phyloP scores from a whole-genome alignment of 2,888 invertebrate species.

The Copidosoma aretas region DNA sequence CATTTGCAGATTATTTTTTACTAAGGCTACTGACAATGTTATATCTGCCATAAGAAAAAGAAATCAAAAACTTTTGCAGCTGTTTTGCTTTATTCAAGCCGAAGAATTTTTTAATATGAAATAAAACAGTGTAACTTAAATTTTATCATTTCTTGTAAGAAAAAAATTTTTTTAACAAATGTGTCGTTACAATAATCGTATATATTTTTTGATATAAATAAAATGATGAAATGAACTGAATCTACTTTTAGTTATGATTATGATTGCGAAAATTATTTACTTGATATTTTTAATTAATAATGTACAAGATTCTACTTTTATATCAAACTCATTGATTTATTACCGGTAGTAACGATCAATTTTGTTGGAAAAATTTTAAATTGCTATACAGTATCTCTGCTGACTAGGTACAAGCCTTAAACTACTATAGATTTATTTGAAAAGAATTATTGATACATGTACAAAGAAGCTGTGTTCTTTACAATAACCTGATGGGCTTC shows the following conservation, averaged over 20 bases:
- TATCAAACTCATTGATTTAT: slow-evolving; percentile 14
- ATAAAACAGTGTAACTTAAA: slow-evolving; percentile 20
- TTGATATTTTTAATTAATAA: slow-evolving; percentile 19
- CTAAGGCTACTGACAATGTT: slow-evolving; percentile 32
- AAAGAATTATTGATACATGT: slow-evolving; percentile 39
- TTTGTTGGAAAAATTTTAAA: slow-evolving; percentile 38
- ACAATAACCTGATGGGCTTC: slow-evolving; percentile 43
- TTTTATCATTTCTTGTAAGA: slow-evolving; percentile 16
- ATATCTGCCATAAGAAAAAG: slow-evolving; percentile 37
- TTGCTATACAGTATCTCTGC: slow-evolving; percentile 41
- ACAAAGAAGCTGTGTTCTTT: slow-evolving; percentile 44
- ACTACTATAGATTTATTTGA: slow-evolving; percentile 38
- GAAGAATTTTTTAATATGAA: slow-evolving; percentile 15
- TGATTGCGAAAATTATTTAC: slow-evolving; percentile 13
- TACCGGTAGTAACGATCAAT: slow-evolving; percentile 30
- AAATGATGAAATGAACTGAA: slow-evolving; percentile 16
- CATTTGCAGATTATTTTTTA: slow-evolving; percentile 34
- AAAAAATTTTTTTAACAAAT: slow-evolving; percentile 37
- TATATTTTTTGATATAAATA: slow-evolving; percentile 32
- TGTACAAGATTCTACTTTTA: slow-evolving; percentile 6
- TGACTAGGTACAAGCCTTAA: slow-evolving; percentile 37
- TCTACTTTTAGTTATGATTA: slow-evolving; percentile 20
- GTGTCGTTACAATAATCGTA: slow-evolving; percentile 33
- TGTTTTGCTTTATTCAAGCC: slow-evolving; percentile 26
- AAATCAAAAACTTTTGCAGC: slow-evolving; percentile 27